Evolutionary conservation across 2,113 vertebrate genomes (phyloP).

Genomic region (Isichthys henryi): DNA sequence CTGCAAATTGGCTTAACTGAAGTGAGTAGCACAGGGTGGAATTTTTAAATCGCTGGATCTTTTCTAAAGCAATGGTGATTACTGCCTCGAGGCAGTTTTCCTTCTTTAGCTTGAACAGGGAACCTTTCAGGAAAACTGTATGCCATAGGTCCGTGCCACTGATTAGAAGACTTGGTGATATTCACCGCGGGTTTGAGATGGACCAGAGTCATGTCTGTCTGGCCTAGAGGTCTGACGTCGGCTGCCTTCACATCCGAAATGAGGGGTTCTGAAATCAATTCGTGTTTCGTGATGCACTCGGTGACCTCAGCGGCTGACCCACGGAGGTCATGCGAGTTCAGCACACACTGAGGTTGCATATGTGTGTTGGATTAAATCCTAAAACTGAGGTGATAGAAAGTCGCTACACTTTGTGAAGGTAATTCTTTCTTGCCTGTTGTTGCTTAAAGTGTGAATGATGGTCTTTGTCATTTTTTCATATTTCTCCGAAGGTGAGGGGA

Average conservation of each 20-base stretch:
- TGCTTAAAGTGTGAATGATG: not conserved
- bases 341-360: not conserved
- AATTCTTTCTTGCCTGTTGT: not conserved
- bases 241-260: not conserved
- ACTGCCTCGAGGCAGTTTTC: not conserved
- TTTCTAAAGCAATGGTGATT: not conserved
- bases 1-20: not conserved
- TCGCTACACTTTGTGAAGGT: not conserved
- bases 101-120: not conserved
- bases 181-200: not conserved
- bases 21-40: not conserved
- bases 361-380: not conserved
- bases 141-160: not conserved
- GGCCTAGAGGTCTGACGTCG: not conserved
- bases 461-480: not conserved
- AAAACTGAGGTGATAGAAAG: not conserved
- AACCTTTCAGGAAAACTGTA: not conserved
- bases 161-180: not conserved
- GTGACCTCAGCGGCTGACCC: conserved; percentile 13
- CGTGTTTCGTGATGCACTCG: conserved; percentile 21
- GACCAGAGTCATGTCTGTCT: not conserved
- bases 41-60: not conserved
- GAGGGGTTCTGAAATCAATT: not conserved
- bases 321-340: not conserved
- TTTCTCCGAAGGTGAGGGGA: not conserved